These are phyloP conservation scores for Epinotia ramella DNA, from an alignment of 2,888 invertebrate species.

Conservation along the genomic window DNA sequence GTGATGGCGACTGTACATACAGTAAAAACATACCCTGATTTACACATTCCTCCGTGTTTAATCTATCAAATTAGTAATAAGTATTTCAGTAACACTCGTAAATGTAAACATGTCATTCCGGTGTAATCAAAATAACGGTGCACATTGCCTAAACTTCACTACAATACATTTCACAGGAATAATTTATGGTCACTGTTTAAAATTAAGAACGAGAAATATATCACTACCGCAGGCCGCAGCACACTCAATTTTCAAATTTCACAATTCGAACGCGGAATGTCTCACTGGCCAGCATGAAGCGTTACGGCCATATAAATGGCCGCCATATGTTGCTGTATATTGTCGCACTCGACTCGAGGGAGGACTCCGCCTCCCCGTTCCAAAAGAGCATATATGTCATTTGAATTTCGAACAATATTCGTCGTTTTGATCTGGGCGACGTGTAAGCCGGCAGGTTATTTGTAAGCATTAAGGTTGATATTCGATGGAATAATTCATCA, in stretches of 20 bases:
- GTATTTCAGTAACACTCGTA: no score
- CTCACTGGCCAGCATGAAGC: slow-evolving; percentile 24
- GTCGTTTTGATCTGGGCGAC: slow-evolving; percentile 45
- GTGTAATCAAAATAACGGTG: no score
- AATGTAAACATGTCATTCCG: no score
- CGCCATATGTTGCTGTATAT: slow-evolving; percentile 64
- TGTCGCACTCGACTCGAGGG: slow-evolving; percentile 51
- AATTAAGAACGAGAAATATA: neutral
- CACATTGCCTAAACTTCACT: neutral
- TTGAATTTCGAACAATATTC: neutral
- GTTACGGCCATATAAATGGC: slow-evolving; percentile 55
- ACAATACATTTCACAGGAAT: neutral
- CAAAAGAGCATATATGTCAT: slow-evolving; percentile 14
- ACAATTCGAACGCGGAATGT: neutral
- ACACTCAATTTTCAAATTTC: slow-evolving; percentile 4
- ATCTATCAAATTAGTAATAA: no score
- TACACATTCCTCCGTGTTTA: no score
- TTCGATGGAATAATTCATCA: slow-evolving; percentile 72
- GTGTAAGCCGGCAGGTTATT: slow-evolving; percentile 65
- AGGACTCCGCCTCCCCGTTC: slow-evolving; percentile 24
- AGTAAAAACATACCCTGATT: no score
- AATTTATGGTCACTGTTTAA: neutral
- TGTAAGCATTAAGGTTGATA: slow-evolving; percentile 65
- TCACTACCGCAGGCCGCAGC: neutral
- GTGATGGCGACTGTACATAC: no score